Evolutionary conservation across 1,140 invertebrate genomes (phyloP).

Genomic region (Streblospio benedicti): DNA sequence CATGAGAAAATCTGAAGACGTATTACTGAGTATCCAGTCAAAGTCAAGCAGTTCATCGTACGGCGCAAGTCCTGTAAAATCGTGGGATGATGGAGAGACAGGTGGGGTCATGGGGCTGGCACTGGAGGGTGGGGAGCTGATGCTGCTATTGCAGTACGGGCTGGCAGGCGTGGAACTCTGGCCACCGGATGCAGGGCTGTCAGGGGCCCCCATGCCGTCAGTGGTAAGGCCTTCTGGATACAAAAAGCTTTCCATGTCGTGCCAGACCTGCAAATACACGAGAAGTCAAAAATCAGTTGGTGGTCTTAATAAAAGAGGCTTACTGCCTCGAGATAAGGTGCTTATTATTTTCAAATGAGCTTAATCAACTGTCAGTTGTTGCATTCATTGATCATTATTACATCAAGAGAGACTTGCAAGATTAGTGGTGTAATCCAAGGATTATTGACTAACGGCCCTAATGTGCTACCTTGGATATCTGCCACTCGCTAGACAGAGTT

Average conservation of each 20-base stretch:
- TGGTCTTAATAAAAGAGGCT: no score
- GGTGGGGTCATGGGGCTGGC: slow-evolving; percentile 10
- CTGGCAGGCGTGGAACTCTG: not conserved
- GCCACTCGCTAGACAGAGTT: no score
- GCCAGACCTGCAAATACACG: slow-evolving; percentile 32
- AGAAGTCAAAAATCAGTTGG: no score
- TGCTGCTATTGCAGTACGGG: not conserved
- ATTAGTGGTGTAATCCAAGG: no score
- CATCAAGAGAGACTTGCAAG: no score
- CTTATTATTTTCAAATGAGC: no score
- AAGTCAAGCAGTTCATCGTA: slow-evolving; percentile 42
- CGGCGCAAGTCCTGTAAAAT: not conserved
- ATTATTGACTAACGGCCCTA: no score
- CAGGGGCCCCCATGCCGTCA: slow-evolving; percentile 4
- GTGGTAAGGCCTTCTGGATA: slow-evolving; percentile 35
- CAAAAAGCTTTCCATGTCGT: slow-evolving; percentile 36
- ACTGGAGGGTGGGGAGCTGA: not conserved
- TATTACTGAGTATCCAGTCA: slow-evolving; percentile 43
- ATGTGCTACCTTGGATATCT: no score
- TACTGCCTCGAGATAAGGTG: no score
- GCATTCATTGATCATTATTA: no score
- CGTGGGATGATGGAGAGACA: slow-evolving; percentile 2
- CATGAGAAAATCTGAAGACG: slow-evolving; percentile 21
- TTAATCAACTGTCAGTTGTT: no score
- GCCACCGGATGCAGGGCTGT: not conserved